These are phyloP conservation scores for Anthonomus grandis DNA, from an alignment of 1,140 invertebrate genomes.

Conservation along the genomic window DNA sequence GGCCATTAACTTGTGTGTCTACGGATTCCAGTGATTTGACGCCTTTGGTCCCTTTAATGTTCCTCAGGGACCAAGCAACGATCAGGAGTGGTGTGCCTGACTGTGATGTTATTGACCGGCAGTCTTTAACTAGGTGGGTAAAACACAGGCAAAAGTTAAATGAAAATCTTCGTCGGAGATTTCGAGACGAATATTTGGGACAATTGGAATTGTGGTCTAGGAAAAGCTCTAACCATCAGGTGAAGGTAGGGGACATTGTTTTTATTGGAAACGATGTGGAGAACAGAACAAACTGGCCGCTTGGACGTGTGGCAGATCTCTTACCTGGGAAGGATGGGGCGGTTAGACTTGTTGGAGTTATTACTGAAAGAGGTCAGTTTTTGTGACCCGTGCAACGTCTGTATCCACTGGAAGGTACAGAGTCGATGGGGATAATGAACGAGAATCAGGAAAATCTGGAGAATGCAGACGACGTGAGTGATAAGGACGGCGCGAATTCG, in stretches of 20 bases:
- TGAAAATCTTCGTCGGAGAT: constrained; percentile 11
- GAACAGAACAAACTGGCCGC: constrained; percentile 19
- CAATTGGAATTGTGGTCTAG: constrained; percentile 8
- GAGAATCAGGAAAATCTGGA: no score
- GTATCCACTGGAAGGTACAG: constrained; percentile 22
- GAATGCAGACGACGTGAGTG: no score
- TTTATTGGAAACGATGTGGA: constrained; percentile 19
- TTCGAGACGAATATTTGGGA: constrained; percentile 27
- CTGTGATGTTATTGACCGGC: constrained; percentile 19
- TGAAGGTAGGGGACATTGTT: constrained; percentile 17
- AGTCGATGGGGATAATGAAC: no score
- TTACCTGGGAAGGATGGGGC: no score
- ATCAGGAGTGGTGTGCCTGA: constrained; percentile 14
- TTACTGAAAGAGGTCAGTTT: constrained; percentile 1
- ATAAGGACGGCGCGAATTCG: no score
- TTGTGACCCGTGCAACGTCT: constrained; percentile 18
- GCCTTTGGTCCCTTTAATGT: constrained; percentile 22
- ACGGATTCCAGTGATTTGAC: constrained; percentile 29
- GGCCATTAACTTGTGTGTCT: constrained; percentile 44
- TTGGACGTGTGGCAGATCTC: constrained; percentile 20
- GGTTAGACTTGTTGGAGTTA: constrained; percentile 7
- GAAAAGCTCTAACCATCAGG: neutral
- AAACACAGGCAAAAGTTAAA: constrained; percentile 14
- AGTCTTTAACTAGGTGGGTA: constrained; percentile 7
- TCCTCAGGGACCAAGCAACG: constrained; percentile 18